phyloP scores from a whole-genome alignment of 2,888 invertebrate genomes.

The Cerastis leucographa region DNA sequence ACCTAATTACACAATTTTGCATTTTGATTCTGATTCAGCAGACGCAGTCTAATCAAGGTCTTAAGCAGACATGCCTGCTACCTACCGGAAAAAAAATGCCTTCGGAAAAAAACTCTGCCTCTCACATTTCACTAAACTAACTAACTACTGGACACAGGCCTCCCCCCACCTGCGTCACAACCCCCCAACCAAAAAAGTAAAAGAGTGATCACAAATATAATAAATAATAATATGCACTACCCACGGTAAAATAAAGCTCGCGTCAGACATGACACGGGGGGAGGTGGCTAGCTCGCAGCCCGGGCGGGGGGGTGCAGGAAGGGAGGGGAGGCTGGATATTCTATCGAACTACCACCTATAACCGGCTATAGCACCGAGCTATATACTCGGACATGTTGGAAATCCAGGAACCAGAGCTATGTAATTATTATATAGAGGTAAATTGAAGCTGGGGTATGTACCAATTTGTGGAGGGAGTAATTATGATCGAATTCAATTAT shows the following conservation, averaged over 20 bases:
- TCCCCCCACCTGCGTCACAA: background rate
- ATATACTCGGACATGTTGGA: slow-evolving; percentile 54
- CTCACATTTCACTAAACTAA: background rate
- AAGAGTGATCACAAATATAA: slow-evolving; percentile 1
- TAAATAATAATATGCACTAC: slow-evolving; percentile 32
- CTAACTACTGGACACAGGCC: too few species aligned
- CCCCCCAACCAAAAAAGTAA: background rate
- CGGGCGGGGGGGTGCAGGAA: slow-evolving; percentile 46
- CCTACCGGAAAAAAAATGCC: background rate
- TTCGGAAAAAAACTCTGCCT: background rate
- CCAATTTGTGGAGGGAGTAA: slow-evolving; percentile 30
- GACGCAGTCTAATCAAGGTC: background rate
- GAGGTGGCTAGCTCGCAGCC: slow-evolving; percentile 59
- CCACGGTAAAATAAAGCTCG: slow-evolving; percentile 49
- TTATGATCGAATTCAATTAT: slow-evolving; percentile 50
- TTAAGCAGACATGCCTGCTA: background rate
- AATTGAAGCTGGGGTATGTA: slow-evolving; percentile 35
- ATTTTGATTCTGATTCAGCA: background rate
- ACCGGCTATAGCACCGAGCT: slow-evolving; percentile 23
- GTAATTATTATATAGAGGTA: slow-evolving; percentile 49
- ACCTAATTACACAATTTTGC: background rate
- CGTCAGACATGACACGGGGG: slow-evolving; percentile 46
- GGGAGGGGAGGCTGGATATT: slow-evolving; percentile 44
- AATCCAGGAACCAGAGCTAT: slow-evolving; percentile 46
- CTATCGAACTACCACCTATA: slow-evolving; percentile 60